Evolutionary conservation across 92 coral and sea anemone genomes (phyloP).

Genomic region (Meandrina meandrites): DNA sequence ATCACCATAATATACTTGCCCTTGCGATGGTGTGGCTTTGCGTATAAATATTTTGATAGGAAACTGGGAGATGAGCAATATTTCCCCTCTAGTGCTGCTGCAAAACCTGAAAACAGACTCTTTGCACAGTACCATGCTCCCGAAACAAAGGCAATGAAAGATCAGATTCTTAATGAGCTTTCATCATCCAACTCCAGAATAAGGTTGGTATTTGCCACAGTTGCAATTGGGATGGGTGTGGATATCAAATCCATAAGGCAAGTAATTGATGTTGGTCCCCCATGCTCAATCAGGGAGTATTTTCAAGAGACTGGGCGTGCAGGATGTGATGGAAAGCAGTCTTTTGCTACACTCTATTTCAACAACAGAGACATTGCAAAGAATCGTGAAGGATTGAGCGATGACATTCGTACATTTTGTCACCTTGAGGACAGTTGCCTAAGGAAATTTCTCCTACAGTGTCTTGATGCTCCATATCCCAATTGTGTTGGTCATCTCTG

Average conservation of each 20-base stretch:
- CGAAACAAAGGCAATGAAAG: slow-evolving; percentile 61
- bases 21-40: slow-evolving; percentile 58
- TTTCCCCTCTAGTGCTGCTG: slow-evolving; percentile 35
- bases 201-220: slow-evolving; percentile 62
- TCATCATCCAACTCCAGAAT: slow-evolving; percentile 24
- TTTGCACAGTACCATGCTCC: slow-evolving; percentile 66
- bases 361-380: slow-evolving; percentile 46
- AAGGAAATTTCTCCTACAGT: slow-evolving; percentile 28
- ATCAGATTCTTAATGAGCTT: slow-evolving; percentile 49
- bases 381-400: slow-evolving; percentile 12
- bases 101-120: slow-evolving; percentile 40
- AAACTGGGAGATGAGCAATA: slow-evolving; percentile 46
- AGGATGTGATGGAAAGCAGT: slow-evolving; percentile 56
- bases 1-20: slow-evolving; percentile 50
- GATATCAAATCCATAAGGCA: slow-evolving; percentile 44
- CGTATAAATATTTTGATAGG: slow-evolving; percentile 52
- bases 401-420: slow-evolving; percentile 27
- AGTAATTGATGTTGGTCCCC: slow-evolving; percentile 64
- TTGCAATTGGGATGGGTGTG: slow-evolving; percentile 78
- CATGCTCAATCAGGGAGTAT: slow-evolving; percentile 55
- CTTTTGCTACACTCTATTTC: slow-evolving; percentile 41
- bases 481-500: slow-evolving; percentile 40
- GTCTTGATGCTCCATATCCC: slow-evolving; percentile 33
- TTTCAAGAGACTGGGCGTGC: slow-evolving; percentile 68
- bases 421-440: slow-evolving; percentile 30